phyloP scores from a whole-genome alignment of 2,113 vertebrate species.

The Coracopsis vasa region DNA sequence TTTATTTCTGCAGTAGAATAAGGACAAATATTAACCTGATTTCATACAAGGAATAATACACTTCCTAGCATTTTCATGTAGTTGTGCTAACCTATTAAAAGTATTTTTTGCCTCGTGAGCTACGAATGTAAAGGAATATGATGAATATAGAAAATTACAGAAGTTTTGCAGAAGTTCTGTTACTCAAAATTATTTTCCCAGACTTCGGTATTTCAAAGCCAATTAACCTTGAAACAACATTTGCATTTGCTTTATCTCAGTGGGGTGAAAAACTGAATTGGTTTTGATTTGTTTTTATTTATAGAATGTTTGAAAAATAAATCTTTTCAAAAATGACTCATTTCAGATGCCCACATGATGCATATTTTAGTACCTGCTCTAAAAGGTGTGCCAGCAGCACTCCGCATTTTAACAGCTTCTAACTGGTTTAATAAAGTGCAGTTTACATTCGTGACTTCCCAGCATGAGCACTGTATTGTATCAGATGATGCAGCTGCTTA shows the following conservation, averaged over 20 bases:
- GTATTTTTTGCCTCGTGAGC: neutral
- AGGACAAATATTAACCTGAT: neutral
- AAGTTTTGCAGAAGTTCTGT: neutral
- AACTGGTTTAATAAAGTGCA: slow-evolving; percentile 44
- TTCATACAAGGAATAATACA: neutral
- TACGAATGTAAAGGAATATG: neutral
- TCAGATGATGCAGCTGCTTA: slow-evolving; percentile 46
- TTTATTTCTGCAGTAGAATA: neutral
- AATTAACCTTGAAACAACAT: slow-evolving; percentile 27
- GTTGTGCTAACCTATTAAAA: neutral
- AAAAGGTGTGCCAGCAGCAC: slow-evolving; percentile 50
- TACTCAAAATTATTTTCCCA: slow-evolving; percentile 16
- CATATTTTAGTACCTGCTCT: slow-evolving; percentile 28
- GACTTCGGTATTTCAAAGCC: neutral
- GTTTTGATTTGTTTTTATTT: slow-evolving; percentile 51
- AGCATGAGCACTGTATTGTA: slow-evolving; percentile 25
- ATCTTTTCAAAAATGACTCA: neutral
- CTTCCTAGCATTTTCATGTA: neutral
- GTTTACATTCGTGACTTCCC: slow-evolving; percentile 40
- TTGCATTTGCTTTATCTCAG: slow-evolving; percentile 43
- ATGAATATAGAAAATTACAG: neutral
- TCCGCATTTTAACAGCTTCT: slow-evolving; percentile 38
- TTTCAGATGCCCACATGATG: slow-evolving; percentile 13
- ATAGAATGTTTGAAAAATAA: slow-evolving; percentile 32
- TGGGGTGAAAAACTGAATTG: slow-evolving; percentile 30